Evolutionary conservation across 2,797 vertebrate species (phyloP).

Genomic region (Chelonia mydas): DNA sequence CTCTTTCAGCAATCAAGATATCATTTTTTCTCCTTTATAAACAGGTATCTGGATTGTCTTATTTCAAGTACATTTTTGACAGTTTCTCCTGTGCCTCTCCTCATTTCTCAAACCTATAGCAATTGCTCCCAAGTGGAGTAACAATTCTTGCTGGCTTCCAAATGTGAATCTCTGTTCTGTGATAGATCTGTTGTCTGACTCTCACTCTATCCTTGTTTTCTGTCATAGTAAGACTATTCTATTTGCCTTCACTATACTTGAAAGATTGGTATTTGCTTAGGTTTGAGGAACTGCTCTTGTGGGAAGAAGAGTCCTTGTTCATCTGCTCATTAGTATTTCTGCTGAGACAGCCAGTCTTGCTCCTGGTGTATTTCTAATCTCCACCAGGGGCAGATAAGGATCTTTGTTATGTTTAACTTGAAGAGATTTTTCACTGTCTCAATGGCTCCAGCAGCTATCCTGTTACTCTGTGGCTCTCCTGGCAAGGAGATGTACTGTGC

Average conservation of each 20-base stretch:
- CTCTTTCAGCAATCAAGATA: not conserved
- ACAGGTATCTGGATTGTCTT: not conserved
- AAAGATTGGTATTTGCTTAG: not conserved
- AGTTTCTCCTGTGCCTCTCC: not conserved
- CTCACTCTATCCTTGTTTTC: rapidly evolving
- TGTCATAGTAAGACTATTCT: not conserved
- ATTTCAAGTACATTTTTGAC: not conserved
- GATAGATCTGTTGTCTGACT: not conserved
- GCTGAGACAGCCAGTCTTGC: not conserved
- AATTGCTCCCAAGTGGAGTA: rapidly evolving
- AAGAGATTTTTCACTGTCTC: not conserved
- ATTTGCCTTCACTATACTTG: not conserved
- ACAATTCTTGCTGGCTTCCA: not conserved
- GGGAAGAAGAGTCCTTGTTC: not conserved
- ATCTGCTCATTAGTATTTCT: not conserved
- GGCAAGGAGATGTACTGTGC: not conserved
- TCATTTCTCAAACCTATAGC: not conserved
- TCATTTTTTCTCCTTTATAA: rapidly evolving
- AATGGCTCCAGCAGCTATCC: not conserved
- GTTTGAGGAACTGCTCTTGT: not conserved
- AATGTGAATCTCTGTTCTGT: not conserved
- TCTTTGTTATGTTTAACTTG: not conserved
- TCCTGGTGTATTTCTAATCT: not conserved
- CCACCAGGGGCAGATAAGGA: not conserved
- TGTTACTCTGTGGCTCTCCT: not conserved